Evolutionary conservation across 30 jellyfish, hydroid and myxozoan genomes (phyloP), one percentile per base, ranked within the genome.

Genomic region (Cassiopea xamachana): DNA sequence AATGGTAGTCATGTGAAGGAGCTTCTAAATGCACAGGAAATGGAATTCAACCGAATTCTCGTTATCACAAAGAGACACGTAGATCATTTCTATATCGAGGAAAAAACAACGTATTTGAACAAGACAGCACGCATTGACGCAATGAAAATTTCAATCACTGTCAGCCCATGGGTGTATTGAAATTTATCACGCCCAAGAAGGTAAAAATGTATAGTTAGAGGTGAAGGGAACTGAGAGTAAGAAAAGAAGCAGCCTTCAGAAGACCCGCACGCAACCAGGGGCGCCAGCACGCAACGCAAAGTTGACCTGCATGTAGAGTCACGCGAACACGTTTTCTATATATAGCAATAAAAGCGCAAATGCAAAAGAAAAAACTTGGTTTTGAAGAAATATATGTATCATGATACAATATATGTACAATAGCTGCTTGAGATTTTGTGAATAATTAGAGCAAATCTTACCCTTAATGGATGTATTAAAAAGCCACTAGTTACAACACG

Each of bases 221-320:
- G 43, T 13, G 74, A 27, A 64, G 80, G 55, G 15, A 4, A 10
- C 80, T 27, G 39, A 12, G 6, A 3, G 1, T 8, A 51, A 78
- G 76, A 78, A 78, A 8, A 18, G 76, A 49, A 69, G 39, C 50
- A 15, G 48, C 12, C 55, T 43, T 2, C 74, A 1, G 18, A 44
- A 27, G 7, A 55, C 8, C 10, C 14, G 71, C 87, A 78, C 87
- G 87, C 75, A 50, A 78, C 1, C 39, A 27, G 39, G 39, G 39
- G 39, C 39, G 75, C 8, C 10, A 14, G 71, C 87, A 78, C 87
- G 87, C 75, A 50, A 78, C 1, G 14, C 51, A 14, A 48, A 12
- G 75, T 7, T 78, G 87, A 78, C 51, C 87, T 70, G 15, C 49
- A 48, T 1, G 71, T 78, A 69, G 51, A 49, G 58, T 78, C 87